Evolutionary conservation across 2,888 invertebrate species (phyloP).

Genomic region (Megastigmus dorsalis): DNA sequence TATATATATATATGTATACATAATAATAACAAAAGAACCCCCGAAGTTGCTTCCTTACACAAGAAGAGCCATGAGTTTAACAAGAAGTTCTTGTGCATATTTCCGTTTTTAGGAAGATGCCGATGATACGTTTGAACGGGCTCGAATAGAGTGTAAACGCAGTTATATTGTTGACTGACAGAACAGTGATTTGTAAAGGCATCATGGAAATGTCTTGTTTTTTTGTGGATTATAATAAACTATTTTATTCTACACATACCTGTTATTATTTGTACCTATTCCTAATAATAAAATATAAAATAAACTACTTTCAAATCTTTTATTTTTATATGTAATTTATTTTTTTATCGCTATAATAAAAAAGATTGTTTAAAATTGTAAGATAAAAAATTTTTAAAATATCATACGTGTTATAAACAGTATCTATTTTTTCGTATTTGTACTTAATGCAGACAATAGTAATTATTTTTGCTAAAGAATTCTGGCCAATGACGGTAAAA

Average conservation of each 20-base stretch:
- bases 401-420: too few relatives aligned
- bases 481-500: too few relatives aligned
- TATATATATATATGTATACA: constrained; percentile 38
- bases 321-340: too few relatives aligned
- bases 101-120: constrained; percentile 47
- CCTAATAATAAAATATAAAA: too few relatives aligned
- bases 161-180: constrained; percentile 71
- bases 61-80: constrained; percentile 51
- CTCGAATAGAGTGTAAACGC: constrained; percentile 64
- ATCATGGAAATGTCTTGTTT: constrained; percentile 71
- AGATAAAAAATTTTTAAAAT: too few relatives aligned
- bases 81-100: constrained; percentile 46
- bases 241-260: constrained; percentile 70
- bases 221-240: constrained; percentile 74
- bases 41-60: constrained; percentile 56
- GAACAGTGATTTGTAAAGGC: constrained; percentile 71
- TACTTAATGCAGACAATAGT: too few relatives aligned
- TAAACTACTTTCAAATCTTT: too few relatives aligned
- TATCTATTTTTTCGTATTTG: too few relatives aligned
- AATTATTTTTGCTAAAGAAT: too few relatives aligned
- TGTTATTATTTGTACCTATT: neutral
- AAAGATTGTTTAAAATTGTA: too few relatives aligned
- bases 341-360: too few relatives aligned
- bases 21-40: constrained; percentile 51
- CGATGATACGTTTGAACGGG: constrained; percentile 25